These are phyloP conservation scores for Crotalus horridus DNA, from an alignment of 2,113 vertebrate genomes.

Conservation along the genomic window DNA sequence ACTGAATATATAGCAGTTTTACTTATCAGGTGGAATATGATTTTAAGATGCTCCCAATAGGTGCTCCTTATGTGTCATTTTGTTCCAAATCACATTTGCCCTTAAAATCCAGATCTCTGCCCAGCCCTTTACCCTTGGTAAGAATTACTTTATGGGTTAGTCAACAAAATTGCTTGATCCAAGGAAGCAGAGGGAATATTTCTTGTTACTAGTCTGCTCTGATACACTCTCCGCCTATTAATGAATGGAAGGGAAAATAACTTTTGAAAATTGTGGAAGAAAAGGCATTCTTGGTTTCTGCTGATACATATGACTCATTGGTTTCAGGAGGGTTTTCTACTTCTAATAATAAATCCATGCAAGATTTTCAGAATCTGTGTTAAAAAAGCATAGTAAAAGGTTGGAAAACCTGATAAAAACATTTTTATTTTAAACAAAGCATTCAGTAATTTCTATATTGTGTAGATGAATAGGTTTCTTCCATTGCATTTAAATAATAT, in stretches of 20 bases:
- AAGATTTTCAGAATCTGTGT: conserved; percentile 75
- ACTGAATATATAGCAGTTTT: neutral
- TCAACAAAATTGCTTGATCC: conserved; percentile 41
- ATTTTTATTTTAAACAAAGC: neutral
- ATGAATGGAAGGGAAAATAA: conserved; percentile 59
- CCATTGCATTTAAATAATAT: conserved; percentile 21
- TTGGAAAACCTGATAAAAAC: conserved; percentile 75
- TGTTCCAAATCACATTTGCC: neutral
- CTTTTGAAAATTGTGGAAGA: conserved; percentile 64
- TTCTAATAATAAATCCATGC: conserved; percentile 80
- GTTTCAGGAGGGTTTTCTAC: conserved; percentile 76
- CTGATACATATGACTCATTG: conserved; percentile 77
- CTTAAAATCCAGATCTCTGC: neutral
- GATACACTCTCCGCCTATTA: conserved; percentile 58
- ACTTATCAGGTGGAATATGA: neutral
- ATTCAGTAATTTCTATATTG: conserved; percentile 38
- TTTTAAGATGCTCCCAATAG: neutral
- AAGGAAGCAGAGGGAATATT: conserved; percentile 30
- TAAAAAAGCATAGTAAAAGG: conserved; percentile 73
- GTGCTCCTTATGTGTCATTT: neutral
- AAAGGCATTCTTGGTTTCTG: conserved; percentile 77
- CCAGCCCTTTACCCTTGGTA: neutral
- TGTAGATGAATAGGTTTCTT: conserved; percentile 21
- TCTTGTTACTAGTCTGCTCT: conserved; percentile 49
- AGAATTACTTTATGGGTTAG: neutral